Conservation (phyloP, 2,888 invertebrate species). For the Dolomedes plantarius region DNA sequence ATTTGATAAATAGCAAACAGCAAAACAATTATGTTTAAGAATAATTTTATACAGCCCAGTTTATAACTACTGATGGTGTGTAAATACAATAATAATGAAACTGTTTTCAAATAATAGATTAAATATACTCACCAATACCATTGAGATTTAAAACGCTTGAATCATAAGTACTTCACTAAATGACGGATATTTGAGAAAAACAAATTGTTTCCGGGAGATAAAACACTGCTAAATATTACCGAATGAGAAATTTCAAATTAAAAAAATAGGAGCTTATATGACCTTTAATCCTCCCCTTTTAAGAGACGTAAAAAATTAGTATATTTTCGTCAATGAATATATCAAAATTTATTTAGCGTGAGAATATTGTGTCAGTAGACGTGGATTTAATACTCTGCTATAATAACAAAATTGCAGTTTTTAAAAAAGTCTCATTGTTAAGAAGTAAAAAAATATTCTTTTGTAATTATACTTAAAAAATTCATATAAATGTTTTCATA, state of each 20-base stretch:
- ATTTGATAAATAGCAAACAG: too few relatives aligned
- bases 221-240: neutral
- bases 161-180: neutral
- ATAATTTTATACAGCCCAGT: too few relatives aligned
- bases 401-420: neutral
- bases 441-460: neutral
- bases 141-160: neutral
- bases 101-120: too few relatives aligned
- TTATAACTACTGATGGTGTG: too few relatives aligned
- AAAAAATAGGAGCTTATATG: neutral
- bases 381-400: neutral
- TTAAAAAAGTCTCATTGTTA: neutral
- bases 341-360: neutral
- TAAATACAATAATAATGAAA: too few relatives aligned
- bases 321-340: neutral
- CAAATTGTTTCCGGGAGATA: neutral
- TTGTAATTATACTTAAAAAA: neutral
- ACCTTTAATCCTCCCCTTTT: neutral
- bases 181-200: neutral
- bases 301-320: neutral
- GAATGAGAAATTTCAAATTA: neutral
- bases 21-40: too few relatives aligned
- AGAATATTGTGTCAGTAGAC: neutral
- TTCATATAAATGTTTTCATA: slow-evolving; percentile 3
- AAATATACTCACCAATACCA: neutral